phyloP scores from a whole-genome alignment of 2,888 invertebrate species.

The Sthenelais limicola region DNA sequence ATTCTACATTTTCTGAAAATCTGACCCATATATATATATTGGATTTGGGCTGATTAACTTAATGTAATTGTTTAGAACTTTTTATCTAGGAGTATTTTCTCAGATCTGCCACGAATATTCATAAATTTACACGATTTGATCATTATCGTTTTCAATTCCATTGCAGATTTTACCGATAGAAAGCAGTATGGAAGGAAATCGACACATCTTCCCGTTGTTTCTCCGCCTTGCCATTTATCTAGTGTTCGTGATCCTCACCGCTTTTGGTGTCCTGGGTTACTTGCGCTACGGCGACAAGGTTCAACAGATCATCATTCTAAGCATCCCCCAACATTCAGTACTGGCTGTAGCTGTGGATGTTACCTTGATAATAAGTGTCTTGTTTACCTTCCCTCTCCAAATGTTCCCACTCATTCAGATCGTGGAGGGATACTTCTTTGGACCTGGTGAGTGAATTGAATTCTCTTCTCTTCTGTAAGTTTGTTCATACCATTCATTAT shows the following conservation, averaged over 20 bases:
- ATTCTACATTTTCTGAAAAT: no score
- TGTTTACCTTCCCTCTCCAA: constrained; percentile 68
- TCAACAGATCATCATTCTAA: constrained; percentile 63
- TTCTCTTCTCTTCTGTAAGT: background rate
- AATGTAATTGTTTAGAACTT: no score
- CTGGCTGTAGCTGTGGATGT: constrained; percentile 57
- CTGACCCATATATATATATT: no score
- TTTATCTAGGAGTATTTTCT: no score
- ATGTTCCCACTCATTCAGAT: constrained; percentile 67
- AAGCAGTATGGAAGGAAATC: constrained; percentile 69
- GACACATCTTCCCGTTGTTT: constrained; percentile 62
- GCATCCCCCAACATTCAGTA: constrained; percentile 56
- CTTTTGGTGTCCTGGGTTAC: constrained; percentile 66
- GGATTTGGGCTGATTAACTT: no score
- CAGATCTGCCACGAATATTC: no score
- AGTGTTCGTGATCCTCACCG: constrained; percentile 55
- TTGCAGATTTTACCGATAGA: constrained; percentile 64
- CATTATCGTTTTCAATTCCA: no score
- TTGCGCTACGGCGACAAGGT: constrained; percentile 59
- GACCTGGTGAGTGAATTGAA: background rate
- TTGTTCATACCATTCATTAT: no score
- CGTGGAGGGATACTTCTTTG: constrained; percentile 60
- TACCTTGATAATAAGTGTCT: constrained; percentile 62
- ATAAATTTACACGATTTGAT: no score
- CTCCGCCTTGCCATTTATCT: constrained; percentile 61